Conservation (phyloP, 2,888 invertebrate genomes). For the Phengaris alcon region DNA sequence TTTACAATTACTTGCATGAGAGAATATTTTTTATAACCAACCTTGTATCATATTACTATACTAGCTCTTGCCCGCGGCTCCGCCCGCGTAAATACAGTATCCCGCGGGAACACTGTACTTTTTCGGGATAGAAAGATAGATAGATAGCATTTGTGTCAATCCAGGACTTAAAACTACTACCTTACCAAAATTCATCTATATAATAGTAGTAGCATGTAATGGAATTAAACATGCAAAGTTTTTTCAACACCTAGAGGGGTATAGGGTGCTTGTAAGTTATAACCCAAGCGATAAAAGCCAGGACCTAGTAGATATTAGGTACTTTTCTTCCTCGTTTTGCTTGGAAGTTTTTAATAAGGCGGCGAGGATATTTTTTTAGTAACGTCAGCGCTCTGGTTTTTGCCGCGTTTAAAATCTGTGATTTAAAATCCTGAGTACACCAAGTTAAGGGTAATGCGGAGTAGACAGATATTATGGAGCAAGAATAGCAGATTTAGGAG, state of each 20-base stretch:
- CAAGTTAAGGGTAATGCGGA: constrained; percentile 46
- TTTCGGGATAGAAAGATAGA: too few species aligned
- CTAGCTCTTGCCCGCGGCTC: too few species aligned
- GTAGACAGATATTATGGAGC: constrained; percentile 1
- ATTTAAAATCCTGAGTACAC: constrained; percentile 51
- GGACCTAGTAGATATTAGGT: background rate
- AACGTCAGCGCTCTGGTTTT: constrained; percentile 52
- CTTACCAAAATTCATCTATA: too few species aligned
- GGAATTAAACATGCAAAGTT: background rate
- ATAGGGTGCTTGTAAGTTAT: background rate
- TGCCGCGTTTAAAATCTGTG: constrained; percentile 57
- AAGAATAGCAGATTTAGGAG: background rate
- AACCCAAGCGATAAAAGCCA: background rate
- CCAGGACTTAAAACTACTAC: too few species aligned
- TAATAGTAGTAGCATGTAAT: background rate
- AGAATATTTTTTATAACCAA: too few species aligned
- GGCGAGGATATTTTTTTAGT: constrained; percentile 48
- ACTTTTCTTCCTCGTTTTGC: background rate
- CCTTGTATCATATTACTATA: too few species aligned
- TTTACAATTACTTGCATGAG: too few species aligned
- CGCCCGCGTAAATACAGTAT: too few species aligned
- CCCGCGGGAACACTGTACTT: too few species aligned
- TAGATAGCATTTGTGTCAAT: too few species aligned
- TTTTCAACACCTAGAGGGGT: background rate
- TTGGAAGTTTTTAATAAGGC: constrained; percentile 43